phyloP scores from a whole-genome alignment of 2,797 vertebrate genomes.

The Hydrophis major region DNA sequence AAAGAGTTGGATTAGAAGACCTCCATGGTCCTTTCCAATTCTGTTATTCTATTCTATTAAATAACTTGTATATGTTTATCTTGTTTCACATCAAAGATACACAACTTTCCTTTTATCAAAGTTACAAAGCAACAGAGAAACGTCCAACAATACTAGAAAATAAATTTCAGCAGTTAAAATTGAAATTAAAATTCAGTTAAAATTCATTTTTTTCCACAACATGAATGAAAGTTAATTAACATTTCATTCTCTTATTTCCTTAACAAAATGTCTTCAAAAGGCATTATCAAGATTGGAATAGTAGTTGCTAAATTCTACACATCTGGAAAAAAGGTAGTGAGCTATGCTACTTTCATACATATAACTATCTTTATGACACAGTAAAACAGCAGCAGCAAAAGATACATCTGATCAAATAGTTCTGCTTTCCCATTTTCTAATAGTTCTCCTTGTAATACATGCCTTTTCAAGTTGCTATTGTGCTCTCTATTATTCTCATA shows the following conservation, averaged over 20 bases:
- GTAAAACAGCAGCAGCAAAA: neutral
- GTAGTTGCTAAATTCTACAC: neutral
- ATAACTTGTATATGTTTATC: neutral
- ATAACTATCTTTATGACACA: neutral
- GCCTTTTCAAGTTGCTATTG: neutral
- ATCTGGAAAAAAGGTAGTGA: neutral
- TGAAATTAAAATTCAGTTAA: neutral
- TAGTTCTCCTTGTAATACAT: neutral
- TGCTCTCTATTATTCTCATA: neutral
- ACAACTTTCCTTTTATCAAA: neutral
- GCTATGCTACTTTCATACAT: neutral
- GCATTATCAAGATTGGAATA: neutral
- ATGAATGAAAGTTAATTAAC: neutral
- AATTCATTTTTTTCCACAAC: neutral
- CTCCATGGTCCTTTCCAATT: neutral
- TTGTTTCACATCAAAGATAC: neutral
- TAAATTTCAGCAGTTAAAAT: neutral
- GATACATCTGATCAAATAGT: neutral
- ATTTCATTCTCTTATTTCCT: neutral
- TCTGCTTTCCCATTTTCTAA: neutral
- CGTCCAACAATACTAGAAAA: neutral
- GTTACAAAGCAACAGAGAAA: slow-evolving; percentile 1
- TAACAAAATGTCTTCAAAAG: neutral
- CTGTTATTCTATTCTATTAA: neutral
- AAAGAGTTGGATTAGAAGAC: neutral